Percentiles rank a stretch among this genome's conserved stretches.
Evolutionary conservation across 2,113 vertebrate species (phyloP).

Genomic region (Haliaeetus leucogaster): DNA sequence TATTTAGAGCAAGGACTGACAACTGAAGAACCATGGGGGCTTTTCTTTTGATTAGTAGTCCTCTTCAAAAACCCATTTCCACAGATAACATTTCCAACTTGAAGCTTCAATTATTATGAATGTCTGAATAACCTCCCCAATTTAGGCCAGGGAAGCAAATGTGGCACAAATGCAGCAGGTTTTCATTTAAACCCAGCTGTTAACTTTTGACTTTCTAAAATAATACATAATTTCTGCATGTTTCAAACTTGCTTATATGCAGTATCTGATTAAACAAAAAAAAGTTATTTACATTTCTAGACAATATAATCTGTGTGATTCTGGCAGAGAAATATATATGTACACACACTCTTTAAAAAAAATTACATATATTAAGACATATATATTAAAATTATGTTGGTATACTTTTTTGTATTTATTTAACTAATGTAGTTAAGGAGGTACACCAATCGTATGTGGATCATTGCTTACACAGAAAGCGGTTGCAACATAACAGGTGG

Average conservation of each 20-base stretch:
- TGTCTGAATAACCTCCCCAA: not conserved
- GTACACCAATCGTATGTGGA: accelerated
- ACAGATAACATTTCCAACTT: not conserved
- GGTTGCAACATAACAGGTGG: not conserved
- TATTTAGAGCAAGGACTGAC: not conserved
- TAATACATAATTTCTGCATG: not conserved
- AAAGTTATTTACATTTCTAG: not conserved
- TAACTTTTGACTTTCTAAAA: not conserved
- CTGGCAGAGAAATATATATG: not conserved
- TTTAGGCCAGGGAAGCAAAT: not conserved
- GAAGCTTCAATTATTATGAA: not conserved
- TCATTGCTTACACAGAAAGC: not conserved
- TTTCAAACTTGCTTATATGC: not conserved
- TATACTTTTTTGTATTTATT: not conserved
- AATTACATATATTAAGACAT: too few relatives aligned
- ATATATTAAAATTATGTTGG: not conserved
- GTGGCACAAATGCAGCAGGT: not conserved
- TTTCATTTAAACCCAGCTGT: not conserved
- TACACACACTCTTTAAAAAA: not conserved
- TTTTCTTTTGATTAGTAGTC: not conserved
- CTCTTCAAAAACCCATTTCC: not conserved
- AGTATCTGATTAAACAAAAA: not conserved
- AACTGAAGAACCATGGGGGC: not conserved
- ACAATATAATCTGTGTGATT: not conserved
- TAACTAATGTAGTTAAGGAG: not conserved